Evolutionary conservation across 2,113 vertebrate species (phyloP), one percentile per base, ranked within the genome.

Genomic region (Etheostoma cragini): DNA sequence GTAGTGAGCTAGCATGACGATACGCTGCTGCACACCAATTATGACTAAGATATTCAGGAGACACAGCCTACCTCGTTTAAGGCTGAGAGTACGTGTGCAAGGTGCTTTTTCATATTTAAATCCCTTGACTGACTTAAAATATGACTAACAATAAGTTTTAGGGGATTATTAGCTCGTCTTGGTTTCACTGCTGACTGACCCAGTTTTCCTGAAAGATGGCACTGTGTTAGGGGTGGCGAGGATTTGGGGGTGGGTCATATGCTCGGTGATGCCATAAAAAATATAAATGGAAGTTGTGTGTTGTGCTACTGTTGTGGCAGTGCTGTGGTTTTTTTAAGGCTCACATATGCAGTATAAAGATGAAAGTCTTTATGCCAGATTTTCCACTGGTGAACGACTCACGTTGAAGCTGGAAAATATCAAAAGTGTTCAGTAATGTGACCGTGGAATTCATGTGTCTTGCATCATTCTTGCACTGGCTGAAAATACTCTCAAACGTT

Each of bases 11-110:
- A 46, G 83, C 77, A 71, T 58, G 81, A 82, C 53, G 65, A 83
- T 87, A 64, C 65, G 22, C 71, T 61, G 85, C 93, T 88, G 83
- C 88, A 89, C 80, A 83, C 83, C 81, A 88, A 86, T 92, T 89
- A 83, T 60, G 62, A 80, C 62, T 70, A 52, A 84, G 78, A 72
- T 62, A 79, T 91, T 83, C 80, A 68, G 76, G 79, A 80, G 76
- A 73, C 38, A 11, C 62, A 19, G 26, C 76, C 50, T 14, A 61
- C 49, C 50, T 46, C 16, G 3, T 72, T 38, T 47, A 49, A 61
- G 45, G 65, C 26, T 78, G 22, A 6, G 38, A 8, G 16, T 46
- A 33, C 7, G 13, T 67, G 72, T 72, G 21, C 26, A 8, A 35
- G 19, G 60, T 54, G 14, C 47, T 22, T 72, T 78, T 71, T 57